These are phyloP conservation scores for Dasyornis broadbenti DNA, from an alignment of 2,113 vertebrate genomes.

Conservation along the genomic window DNA sequence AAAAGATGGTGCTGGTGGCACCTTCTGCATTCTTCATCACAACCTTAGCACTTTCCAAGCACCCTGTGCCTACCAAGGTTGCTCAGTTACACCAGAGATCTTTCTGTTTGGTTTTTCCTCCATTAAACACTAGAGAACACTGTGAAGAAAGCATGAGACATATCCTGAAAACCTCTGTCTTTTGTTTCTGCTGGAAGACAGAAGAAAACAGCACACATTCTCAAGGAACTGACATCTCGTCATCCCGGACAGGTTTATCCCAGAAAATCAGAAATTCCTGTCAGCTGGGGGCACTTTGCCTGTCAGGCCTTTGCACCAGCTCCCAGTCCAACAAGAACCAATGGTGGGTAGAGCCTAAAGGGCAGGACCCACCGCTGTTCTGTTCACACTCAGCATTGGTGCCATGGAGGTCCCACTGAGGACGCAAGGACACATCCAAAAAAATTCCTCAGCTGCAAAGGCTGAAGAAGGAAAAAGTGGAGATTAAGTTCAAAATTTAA, in stretches of 20 bases:
- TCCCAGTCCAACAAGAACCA: background rate
- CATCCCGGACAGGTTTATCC: too few relatives aligned
- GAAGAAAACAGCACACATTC: background rate
- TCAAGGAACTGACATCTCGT: background rate
- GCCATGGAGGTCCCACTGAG: fast-evolving
- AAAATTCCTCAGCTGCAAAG: background rate
- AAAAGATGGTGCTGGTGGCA: background rate
- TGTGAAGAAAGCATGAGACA: background rate
- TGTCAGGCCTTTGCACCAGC: background rate
- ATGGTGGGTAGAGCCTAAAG: fast-evolving
- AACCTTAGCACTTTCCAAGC: background rate
- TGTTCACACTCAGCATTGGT: fast-evolving
- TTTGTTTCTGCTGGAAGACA: background rate
- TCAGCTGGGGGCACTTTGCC: background rate
- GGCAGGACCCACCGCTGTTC: fast-evolving
- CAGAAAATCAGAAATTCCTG: background rate
- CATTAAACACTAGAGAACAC: background rate
- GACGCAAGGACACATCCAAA: fast-evolving
- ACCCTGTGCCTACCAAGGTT: background rate
- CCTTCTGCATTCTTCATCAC: background rate
- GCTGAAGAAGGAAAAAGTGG: background rate
- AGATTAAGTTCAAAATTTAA: background rate
- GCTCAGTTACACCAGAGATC: background rate
- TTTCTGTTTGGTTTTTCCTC: background rate
- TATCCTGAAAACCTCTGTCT: background rate